Evolutionary conservation across 2,113 vertebrate species (phyloP).

Genomic region (Hydropotes inermis): DNA sequence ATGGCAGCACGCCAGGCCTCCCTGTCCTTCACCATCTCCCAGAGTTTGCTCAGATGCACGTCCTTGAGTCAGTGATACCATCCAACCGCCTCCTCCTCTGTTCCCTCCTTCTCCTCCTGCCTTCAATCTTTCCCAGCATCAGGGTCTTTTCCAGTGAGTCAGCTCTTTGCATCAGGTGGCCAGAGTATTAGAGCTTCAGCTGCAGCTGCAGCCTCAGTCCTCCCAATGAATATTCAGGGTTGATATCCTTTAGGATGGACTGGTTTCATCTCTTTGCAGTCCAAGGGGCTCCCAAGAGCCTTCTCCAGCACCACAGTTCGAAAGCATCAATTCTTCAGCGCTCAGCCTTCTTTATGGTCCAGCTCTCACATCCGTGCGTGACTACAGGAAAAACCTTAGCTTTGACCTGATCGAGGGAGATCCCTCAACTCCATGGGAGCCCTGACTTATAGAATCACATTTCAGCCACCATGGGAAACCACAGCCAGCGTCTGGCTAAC

Average conservation of each 20-base stretch:
- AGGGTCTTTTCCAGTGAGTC: neutral
- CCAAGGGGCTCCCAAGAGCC: neutral
- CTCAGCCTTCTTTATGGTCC: neutral
- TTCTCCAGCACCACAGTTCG: neutral
- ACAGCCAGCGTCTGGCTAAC: neutral
- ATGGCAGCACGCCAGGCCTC: neutral
- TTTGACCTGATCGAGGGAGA: neutral
- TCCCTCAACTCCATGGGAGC: accelerated
- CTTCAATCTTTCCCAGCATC: neutral
- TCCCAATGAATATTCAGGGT: neutral
- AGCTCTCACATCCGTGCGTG: neutral
- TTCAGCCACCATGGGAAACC: neutral
- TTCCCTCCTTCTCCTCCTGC: neutral
- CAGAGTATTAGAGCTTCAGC: neutral
- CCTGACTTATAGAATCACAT: neutral
- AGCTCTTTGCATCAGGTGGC: neutral
- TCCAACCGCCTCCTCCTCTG: neutral
- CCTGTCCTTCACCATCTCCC: neutral
- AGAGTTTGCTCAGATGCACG: neutral
- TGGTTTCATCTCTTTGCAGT: neutral
- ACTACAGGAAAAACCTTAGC: neutral
- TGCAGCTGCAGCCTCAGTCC: neutral
- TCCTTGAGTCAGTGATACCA: neutral
- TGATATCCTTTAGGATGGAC: neutral
- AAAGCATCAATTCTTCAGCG: neutral